A percentile compares a stretch with the other conserved stretches of the same genome.
Evolutionary conservation across 92 coral and sea anemone species (phyloP).

Genomic region (Porites rus): DNA sequence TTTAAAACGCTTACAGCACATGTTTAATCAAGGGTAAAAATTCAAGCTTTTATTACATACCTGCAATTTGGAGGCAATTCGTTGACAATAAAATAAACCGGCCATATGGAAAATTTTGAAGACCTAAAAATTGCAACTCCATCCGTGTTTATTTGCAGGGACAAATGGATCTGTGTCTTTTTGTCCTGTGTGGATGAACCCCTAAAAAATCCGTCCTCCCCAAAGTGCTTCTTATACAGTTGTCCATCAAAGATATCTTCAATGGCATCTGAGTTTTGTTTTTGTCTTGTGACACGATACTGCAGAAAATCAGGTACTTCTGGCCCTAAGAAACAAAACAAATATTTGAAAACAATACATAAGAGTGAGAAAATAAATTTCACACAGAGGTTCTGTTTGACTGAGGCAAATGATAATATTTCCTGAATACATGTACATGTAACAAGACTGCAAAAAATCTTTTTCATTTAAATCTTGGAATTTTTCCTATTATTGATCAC

Average conservation of each 20-base stretch:
- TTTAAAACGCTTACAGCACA: too few relatives aligned
- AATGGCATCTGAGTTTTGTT: conserved; percentile 28
- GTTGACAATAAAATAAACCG: conserved; percentile 56
- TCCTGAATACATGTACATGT: too few relatives aligned
- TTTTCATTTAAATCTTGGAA: too few relatives aligned
- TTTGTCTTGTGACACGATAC: conserved; percentile 24
- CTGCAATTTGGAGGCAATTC: conserved; percentile 73
- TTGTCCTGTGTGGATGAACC: conserved; percentile 41
- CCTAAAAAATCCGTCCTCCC: conserved; percentile 35
- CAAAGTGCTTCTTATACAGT: conserved; percentile 67
- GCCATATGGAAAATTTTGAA: conserved; percentile 66
- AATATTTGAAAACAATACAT: too few relatives aligned
- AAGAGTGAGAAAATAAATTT: too few relatives aligned
- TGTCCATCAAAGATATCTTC: conserved; percentile 68
- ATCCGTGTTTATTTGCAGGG: conserved; percentile 69
- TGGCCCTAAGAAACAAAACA: conserved; percentile 23
- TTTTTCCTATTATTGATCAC: too few relatives aligned
- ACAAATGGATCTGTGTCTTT: conserved; percentile 46
- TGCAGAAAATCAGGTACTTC: conserved; percentile 31
- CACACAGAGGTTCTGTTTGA: too few relatives aligned
- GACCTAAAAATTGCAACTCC: conserved; percentile 64
- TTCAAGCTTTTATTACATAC: background rate
- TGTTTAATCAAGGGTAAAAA: too few relatives aligned
- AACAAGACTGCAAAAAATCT: too few relatives aligned
- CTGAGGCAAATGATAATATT: too few relatives aligned